phyloP scores from a whole-genome alignment of 2,888 invertebrate genomes.

The Harmothoe impar region DNA sequence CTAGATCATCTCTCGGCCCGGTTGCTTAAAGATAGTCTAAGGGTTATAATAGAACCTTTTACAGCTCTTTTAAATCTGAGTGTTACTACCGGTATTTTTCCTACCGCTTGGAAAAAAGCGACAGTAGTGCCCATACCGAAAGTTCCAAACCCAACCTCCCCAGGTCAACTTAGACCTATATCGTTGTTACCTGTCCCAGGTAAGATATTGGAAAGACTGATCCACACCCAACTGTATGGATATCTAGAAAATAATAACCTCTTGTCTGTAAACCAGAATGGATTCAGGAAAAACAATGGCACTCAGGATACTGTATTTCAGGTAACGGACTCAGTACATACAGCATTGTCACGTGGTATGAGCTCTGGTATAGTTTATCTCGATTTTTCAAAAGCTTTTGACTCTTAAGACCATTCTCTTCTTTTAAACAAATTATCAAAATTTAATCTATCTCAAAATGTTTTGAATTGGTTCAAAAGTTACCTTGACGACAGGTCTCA shows the following conservation, averaged over 20 bases:
- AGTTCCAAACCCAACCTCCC: neutral
- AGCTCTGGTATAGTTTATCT: neutral
- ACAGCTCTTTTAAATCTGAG: neutral
- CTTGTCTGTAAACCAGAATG: too few relatives aligned
- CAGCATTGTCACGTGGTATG: too few relatives aligned
- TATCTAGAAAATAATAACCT: too few relatives aligned
- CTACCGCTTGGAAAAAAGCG: neutral
- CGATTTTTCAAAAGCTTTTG: neutral
- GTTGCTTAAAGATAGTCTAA: too few relatives aligned
- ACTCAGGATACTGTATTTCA: too few relatives aligned
- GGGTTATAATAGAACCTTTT: neutral
- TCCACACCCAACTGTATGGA: neutral
- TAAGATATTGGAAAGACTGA: neutral
- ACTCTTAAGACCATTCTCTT: neutral
- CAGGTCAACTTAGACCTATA: neutral
- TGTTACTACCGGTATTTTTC: neutral
- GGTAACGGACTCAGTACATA: too few relatives aligned
- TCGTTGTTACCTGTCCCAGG: neutral
- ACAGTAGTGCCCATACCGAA: neutral
- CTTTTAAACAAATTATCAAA: neutral
- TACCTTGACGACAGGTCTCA: too few relatives aligned
- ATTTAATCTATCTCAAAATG: too few relatives aligned
- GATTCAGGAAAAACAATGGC: too few relatives aligned
- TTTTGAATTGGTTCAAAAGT: too few relatives aligned
- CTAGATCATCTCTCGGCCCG: neutral